Conservation (phyloP, 2,797 vertebrate species). For the Gobio occitaniae region DNA sequence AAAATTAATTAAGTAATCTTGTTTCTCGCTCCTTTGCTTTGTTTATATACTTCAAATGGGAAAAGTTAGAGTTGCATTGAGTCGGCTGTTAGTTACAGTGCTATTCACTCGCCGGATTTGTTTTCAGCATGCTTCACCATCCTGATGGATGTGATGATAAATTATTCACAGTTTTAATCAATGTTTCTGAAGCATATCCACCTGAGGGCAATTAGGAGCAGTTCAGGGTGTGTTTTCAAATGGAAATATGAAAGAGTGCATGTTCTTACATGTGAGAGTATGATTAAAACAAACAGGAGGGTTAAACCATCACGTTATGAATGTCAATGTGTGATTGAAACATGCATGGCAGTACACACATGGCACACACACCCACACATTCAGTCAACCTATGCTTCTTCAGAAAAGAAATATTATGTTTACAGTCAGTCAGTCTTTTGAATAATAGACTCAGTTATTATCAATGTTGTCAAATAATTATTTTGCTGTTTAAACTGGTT, state of each 20-base stretch:
- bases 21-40: not conserved
- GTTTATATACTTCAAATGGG: not conserved
- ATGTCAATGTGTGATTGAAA: not conserved
- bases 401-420: not conserved
- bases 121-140: not conserved
- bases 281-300: not conserved
- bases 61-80: not conserved
- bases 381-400: not conserved
- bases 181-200: conserved; percentile 29
- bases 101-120: not conserved
- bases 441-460: not conserved
- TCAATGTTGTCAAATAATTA: not conserved
- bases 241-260: not conserved
- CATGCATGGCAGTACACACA: not conserved
- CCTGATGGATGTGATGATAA: conserved; percentile 25
- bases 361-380: not conserved
- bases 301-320: not conserved
- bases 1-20: not conserved
- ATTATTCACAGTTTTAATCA: conserved; percentile 42
- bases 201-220: conserved; percentile 22
- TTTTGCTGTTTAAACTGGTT: not conserved
- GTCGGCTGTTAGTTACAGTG: not conserved
- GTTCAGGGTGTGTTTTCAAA: conserved; percentile 16
- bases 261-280: not conserved
- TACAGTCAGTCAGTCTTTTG: not conserved